phyloP scores from a whole-genome alignment of 2,113 vertebrate genomes.

The Ceyx margarethae region DNA sequence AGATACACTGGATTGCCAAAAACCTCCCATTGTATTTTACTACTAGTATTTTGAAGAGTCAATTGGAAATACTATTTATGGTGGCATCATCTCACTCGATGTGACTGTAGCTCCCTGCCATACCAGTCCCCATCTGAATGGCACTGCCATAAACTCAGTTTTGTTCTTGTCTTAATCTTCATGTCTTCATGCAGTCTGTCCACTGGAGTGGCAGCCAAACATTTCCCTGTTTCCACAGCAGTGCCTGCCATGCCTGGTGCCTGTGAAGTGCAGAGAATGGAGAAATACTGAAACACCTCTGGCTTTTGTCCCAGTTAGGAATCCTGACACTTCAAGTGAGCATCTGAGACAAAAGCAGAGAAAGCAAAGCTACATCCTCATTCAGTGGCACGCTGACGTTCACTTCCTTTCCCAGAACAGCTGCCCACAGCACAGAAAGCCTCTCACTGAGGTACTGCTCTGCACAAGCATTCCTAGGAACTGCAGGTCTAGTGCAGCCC shows the following conservation, averaged over 20 bases:
- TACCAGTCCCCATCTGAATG: not conserved
- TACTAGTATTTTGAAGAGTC: not conserved
- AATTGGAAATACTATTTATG: not conserved
- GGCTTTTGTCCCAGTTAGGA: not conserved
- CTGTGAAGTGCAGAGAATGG: not conserved
- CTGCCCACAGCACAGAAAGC: not conserved
- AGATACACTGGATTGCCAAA: not conserved
- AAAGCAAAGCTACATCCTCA: not conserved
- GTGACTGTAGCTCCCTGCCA: not conserved
- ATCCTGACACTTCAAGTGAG: not conserved
- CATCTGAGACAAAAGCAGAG: not conserved
- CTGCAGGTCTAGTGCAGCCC: not conserved
- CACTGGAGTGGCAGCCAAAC: not conserved
- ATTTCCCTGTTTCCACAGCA: not conserved
- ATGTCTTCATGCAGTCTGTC: not conserved
- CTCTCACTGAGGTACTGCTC: not conserved
- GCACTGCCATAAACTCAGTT: not conserved
- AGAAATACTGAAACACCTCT: not conserved
- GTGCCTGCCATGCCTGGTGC: not conserved
- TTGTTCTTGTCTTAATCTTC: not conserved
- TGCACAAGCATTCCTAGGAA: not conserved
- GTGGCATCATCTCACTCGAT: not conserved
- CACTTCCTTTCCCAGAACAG: not conserved
- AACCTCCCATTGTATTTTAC: not conserved
- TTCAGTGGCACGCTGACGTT: rapidly evolving